Evolutionary conservation across 2,113 vertebrate genomes (phyloP).

Genomic region (Felis chaus): DNA sequence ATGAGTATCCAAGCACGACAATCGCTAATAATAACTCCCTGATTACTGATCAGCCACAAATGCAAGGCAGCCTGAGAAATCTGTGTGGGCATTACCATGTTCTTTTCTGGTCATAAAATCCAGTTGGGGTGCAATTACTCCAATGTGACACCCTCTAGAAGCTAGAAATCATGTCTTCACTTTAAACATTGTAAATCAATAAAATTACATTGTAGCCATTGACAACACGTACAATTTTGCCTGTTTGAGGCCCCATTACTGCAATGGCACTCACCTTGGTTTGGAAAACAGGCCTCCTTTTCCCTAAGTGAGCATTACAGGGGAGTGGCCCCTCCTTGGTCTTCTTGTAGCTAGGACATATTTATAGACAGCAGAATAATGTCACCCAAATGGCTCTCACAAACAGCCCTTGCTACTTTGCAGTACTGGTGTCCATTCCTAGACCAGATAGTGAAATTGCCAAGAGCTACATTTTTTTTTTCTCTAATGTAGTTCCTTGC

Average conservation of each 20-base stretch:
- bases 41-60: slow-evolving; percentile 50
- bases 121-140: slow-evolving; percentile 77
- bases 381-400: slow-evolving; percentile 62
- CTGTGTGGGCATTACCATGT: slow-evolving; percentile 7
- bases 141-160: slow-evolving; percentile 78
- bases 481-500: neutral
- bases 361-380: slow-evolving; percentile 65
- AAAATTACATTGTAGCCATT: slow-evolving; percentile 83
- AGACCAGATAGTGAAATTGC: slow-evolving; percentile 22
- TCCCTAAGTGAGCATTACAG: slow-evolving; percentile 47
- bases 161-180: slow-evolving; percentile 80
- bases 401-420: slow-evolving; percentile 65
- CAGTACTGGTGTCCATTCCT: neutral
- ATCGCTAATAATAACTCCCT: slow-evolving; percentile 57
- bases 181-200: slow-evolving; percentile 82
- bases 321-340: neutral
- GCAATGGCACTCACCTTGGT: slow-evolving; percentile 63
- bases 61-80: slow-evolving; percentile 23
- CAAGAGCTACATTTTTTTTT: neutral
- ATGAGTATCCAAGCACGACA: slow-evolving; percentile 27
- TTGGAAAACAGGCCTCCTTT: slow-evolving; percentile 68
- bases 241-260: slow-evolving; percentile 82
- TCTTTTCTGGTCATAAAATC: slow-evolving; percentile 78
- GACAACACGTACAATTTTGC: slow-evolving; percentile 84
- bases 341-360: slow-evolving; percentile 51